Evolutionary conservation across 2,797 vertebrate species (phyloP).

Genomic region (Calcarius lapponicus): DNA sequence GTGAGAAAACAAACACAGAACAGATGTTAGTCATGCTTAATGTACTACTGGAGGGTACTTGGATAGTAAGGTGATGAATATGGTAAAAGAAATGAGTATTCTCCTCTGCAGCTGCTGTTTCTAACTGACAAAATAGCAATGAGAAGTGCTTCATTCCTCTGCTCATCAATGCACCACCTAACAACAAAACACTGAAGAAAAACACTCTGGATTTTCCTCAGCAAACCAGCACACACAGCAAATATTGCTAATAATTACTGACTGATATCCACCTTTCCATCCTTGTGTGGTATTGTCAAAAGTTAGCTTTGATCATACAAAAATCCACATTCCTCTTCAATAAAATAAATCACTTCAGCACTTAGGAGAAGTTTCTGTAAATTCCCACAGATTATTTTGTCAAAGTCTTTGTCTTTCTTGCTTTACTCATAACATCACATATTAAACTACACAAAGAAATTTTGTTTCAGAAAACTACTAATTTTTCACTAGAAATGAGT

Average conservation of each 20-base stretch:
- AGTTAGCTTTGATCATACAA: background rate
- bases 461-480: background rate
- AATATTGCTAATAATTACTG: background rate
- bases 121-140: background rate
- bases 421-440: background rate
- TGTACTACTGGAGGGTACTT: constrained; percentile 46
- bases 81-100: constrained; percentile 26
- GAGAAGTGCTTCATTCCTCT: background rate
- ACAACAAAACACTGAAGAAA: background rate
- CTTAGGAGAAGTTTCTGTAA: background rate
- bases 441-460: background rate
- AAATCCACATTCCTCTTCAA: background rate
- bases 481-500: background rate
- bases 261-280: background rate
- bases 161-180: background rate
- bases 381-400: background rate
- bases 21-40: constrained; percentile 64
- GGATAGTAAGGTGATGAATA: constrained; percentile 28
- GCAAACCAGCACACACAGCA: background rate
- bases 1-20: constrained; percentile 69
- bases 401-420: background rate
- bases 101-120: background rate
- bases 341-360: background rate
- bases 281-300: background rate
- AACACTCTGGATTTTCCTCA: background rate